Base-by-base conservation (phyloP, 2,797 vertebrate genomes). In the Pseudopleuronectes americanus region DNA sequence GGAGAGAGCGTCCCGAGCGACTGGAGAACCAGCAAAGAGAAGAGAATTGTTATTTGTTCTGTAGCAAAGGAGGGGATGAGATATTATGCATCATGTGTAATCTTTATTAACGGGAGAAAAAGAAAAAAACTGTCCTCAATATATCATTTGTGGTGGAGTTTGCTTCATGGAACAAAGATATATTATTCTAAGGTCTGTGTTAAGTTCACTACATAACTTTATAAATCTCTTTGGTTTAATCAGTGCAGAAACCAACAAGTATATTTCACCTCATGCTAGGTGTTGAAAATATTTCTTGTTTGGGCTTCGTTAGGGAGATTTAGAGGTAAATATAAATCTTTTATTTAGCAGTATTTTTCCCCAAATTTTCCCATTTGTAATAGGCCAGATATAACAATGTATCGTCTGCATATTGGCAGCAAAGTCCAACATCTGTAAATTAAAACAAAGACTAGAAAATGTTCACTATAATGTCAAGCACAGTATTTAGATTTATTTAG, bases 1-100 rank as follows among this genome's bases (percentile, higher is more conserved):
- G 96, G 96, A 84, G 96, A 97, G 83, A 97, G 94, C 0, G 95
- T 96, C 83, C 96, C 96, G 78, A 97, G 93, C 61, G 96, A 97
- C 96, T 97, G 87, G 17, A 90, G 76, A 81, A 82, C 31, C 52
- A 78, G 85, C 45, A 85, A 79, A 89, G 48, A 87, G 64, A 90
- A 45, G 84, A 10, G 49, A 71, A 38, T 57, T 54, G 77, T 36
- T 47, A 53, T 77, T 75, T 68, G 57, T 36, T 45, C 1, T 69
- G 23, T 21, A 22, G 19, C 53, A 47, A 3, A 12, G 31, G 33
- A 48, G 26, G 3, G 31, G 4, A 54, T 1, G 17, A 47, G 14
- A 68, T 41, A 28, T 4, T 43, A 33, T 22, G 53, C 19, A 8
- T 49, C 28, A 45, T n/a, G 8, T 16, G 19, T 31, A 0, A 36